Base-by-base conservation (phyloP, 2,888 invertebrate species). In the Danaus chrysippus region DNA sequence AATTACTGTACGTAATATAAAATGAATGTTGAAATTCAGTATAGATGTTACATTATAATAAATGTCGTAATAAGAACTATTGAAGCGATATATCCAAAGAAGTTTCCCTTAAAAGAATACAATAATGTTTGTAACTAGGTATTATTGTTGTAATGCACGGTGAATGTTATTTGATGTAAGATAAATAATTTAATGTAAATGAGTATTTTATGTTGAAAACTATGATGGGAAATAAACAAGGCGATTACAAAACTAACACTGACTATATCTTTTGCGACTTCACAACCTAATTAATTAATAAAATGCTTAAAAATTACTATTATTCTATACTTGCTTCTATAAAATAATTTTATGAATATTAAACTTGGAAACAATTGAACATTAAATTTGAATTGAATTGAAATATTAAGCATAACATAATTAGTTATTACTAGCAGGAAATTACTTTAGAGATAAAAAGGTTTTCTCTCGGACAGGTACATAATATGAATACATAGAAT, bases 101-200 rank as follows among this genome's bases (percentile, higher is more conserved):
- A 69, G 66, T 65, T 69, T 68, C 70, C 69, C 67, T 60, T 68
- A 64, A 66, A 65, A 67, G 63, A 67, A 71, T 70, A 68, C 67
- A 69, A 63, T 68, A 66, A 69, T 71, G 71, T 70, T 64, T 69
- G 64, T 61, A 65, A 69, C 60, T 66, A 66, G 68, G 68, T 72
- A 67, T 68, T 71, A 71, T 71, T 70, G 67, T 70, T 73, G 70
- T 83, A 82, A 80, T 76, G 78, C 82, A 83, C 78, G 75, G 76
- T 86, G 79, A 82, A 83, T 85, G 86, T 87, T 87, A 81, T 76
- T 86, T 78, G 77, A 82, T 85, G 83, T 88, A 86, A 79, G 77
- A 82, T 84, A 34, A 34, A 34, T 34, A 49, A 49, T 49, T 49
- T 49, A 81, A 79, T 83, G 78, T 83, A 86, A 87, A 86, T 86